These are phyloP conservation scores for Myotis planiceps DNA, from an alignment of 2,797 vertebrate genomes.

Conservation along the genomic window DNA sequence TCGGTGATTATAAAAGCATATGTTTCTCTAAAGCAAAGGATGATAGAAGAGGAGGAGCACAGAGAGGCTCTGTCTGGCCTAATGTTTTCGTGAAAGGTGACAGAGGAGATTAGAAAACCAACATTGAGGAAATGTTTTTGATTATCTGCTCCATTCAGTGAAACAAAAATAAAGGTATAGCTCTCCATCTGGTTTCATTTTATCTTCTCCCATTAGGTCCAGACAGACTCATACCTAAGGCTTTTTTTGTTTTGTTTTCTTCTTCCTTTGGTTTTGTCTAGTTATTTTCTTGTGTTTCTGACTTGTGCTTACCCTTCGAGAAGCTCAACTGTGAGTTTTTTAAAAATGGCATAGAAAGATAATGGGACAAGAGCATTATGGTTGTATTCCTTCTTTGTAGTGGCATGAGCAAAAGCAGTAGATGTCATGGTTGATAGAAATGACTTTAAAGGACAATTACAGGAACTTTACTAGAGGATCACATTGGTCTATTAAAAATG, in stretches of 20 bases:
- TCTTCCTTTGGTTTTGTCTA: neutral
- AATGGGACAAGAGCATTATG: neutral
- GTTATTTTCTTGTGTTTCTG: neutral
- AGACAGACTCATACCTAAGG: neutral
- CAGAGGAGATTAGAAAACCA: constrained; percentile 22
- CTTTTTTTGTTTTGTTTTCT: neutral
- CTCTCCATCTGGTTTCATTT: neutral
- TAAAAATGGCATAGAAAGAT: neutral
- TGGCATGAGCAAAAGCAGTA: neutral
- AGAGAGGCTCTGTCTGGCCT: neutral
- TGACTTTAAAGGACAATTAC: neutral
- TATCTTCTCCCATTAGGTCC: neutral
- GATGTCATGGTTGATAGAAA: too few relatives aligned
- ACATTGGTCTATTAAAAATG: neutral
- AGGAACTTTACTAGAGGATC: neutral
- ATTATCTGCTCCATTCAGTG: neutral
- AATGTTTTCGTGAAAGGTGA: constrained; percentile 14
- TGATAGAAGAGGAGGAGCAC: neutral
- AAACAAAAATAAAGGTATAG: neutral
- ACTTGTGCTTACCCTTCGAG: neutral
- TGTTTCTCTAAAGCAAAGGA: constrained; percentile 46
- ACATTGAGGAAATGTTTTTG: constrained; percentile 1
- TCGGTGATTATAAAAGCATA: neutral
- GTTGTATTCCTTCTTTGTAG: neutral
- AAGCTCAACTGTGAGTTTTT: neutral